A percentile compares a stretch with the other conserved stretches of the same genome.
Evolutionary conservation across 2,113 vertebrate species (phyloP).

Genomic region (Pygoscelis antarcticus): DNA sequence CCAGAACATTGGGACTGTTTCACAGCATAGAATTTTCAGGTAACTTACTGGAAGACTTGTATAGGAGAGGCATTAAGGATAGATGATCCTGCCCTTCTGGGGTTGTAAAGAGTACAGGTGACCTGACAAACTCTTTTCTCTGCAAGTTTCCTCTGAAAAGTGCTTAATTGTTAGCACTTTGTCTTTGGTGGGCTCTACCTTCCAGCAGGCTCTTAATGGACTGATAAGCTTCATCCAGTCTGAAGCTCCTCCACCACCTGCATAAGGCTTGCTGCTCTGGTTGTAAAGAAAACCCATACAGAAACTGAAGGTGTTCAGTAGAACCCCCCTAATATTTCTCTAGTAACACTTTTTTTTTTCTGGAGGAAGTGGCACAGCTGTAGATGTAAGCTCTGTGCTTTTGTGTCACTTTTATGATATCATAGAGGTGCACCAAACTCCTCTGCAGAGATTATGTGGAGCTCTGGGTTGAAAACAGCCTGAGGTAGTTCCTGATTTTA

Average conservation of each 20-base stretch:
- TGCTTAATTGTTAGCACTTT: conserved; percentile 63
- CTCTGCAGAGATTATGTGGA: background rate
- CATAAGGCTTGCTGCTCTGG: background rate
- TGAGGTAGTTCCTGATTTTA: background rate
- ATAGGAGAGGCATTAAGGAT: background rate
- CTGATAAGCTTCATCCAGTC: background rate
- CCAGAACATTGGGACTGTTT: background rate
- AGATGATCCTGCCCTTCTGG: background rate
- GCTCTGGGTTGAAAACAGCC: background rate
- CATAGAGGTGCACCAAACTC: background rate
- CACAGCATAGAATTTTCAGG: conserved; percentile 40
- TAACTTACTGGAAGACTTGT: background rate
- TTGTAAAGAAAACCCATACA: background rate
- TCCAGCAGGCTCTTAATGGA: background rate
- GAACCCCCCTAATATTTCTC: background rate
- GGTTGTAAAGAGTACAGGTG: background rate
- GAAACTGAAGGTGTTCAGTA: background rate
- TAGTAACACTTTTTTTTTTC: background rate
- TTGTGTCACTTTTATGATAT: background rate
- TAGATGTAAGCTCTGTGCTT: background rate
- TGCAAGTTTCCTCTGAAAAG: background rate
- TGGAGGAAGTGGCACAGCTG: background rate
- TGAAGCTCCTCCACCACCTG: background rate
- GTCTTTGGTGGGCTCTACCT: conserved; percentile 31
- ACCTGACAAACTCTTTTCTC: background rate